Conservation (phyloP, 2,113 vertebrate species). For the Burhinus oedicnemus region DNA sequence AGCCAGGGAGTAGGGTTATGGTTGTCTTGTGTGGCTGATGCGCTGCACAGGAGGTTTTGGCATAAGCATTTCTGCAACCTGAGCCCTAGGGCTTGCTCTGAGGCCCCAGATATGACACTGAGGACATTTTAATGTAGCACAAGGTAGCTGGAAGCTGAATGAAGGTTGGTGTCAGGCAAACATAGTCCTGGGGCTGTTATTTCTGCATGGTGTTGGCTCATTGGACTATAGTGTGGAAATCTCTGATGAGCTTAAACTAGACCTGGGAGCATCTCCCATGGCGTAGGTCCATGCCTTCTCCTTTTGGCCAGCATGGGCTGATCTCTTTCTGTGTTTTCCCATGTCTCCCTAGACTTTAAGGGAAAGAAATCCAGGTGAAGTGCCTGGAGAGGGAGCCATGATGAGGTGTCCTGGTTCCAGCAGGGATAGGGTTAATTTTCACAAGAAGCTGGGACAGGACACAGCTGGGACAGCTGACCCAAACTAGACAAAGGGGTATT, state of each 20-base stretch:
- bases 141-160: neutral
- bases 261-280: neutral
- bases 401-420: neutral
- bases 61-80: neutral
- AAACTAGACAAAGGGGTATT: neutral
- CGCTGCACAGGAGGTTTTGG: neutral
- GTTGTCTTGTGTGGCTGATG: neutral
- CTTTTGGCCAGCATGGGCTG: neutral
- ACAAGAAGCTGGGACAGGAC: neutral
- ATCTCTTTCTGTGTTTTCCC: neutral
- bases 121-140: neutral
- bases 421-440: neutral
- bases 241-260: neutral
- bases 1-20: neutral
- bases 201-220: neutral
- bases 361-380: neutral
- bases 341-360: neutral
- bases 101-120: neutral
- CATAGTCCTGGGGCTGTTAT: neutral
- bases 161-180: neutral
- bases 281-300: rapidly evolving
- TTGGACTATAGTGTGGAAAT: neutral
- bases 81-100: neutral
- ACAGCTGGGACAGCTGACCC: neutral
- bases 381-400: neutral